Evolutionary conservation across 2,113 vertebrate species (phyloP).

Genomic region (Cavia porcellus): DNA sequence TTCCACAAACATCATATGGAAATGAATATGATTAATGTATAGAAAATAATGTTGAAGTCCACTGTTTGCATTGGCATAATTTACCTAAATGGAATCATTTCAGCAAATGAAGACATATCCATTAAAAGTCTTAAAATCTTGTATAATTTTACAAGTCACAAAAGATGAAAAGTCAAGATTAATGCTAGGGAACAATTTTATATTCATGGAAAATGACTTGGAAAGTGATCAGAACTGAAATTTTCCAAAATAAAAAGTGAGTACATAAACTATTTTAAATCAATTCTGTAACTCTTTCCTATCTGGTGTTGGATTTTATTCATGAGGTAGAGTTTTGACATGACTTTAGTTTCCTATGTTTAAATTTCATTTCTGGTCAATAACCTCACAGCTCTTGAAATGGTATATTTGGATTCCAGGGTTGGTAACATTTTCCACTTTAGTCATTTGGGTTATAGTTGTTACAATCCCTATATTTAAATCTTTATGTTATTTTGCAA

Average conservation of each 20-base stretch:
- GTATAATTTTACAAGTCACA: conserved; percentile 11
- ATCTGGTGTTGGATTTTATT: not conserved
- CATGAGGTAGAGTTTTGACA: not conserved
- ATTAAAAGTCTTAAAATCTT: not conserved
- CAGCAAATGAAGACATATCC: conserved; percentile 8
- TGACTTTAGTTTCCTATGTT: not conserved
- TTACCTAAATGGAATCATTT: not conserved
- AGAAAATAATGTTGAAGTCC: not conserved
- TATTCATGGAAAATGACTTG: conserved; percentile 54
- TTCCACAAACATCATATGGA: not conserved
- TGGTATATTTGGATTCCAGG: not conserved
- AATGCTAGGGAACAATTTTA: not conserved
- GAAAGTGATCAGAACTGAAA: conserved; percentile 11
- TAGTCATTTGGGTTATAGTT: conserved; percentile 52
- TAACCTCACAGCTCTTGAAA: not conserved
- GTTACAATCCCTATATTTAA: conserved; percentile 65
- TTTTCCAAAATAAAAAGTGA: conserved; percentile 43
- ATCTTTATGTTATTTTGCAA: conserved; percentile 68
- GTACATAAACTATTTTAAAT: not conserved
- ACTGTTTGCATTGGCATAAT: not conserved
- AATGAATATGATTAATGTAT: not conserved
- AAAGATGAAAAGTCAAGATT: conserved; percentile 47
- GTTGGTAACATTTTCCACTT: conserved; percentile 62
- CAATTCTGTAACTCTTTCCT: conserved; percentile 23
- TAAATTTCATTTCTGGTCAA: not conserved